Base-by-base conservation (phyloP, 2,113 vertebrate genomes). In the Lepus americanus region DNA sequence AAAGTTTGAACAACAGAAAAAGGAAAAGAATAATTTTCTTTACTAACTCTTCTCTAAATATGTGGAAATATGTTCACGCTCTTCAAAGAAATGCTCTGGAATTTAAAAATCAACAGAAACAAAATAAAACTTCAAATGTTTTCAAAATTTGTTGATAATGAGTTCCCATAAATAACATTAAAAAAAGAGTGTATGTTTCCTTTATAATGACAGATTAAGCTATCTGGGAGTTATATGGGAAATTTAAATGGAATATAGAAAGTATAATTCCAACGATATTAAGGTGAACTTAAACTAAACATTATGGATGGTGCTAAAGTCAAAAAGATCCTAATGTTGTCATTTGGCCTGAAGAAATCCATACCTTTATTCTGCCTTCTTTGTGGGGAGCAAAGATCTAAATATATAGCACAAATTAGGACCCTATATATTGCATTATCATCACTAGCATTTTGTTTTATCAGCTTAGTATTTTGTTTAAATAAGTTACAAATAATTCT, bases 401-500 rank as follows among this genome's bases (percentile, higher is more conserved):
- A 83, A 9, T 55, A n/a, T 31, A 2, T n/a, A 36, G 20, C 27
- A 53, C 10, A 63, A 51, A 49, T 29, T 63, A 14, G 6, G 2
- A 55, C 6, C 5, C 31, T 29, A 27, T 6, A 67, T 17, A 77
- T 77, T 76, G 19, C 33, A 6, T 33, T 33, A 53, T 69, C 22
- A 63, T 33, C 44, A 44, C 25, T 74, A 53, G 8, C 27, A 70
- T 59, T 89, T 84, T 12, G 1, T 51, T 29, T 22, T n/a, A 76
- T 19, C n/a, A 76, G 27, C 2, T 79, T 36, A 67, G n/a, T 31
- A 7, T 64, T 89, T 20, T 79, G 6, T 55, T 80, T 94, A 16
- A 76, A 3, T 64, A 92, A 81, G 12, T 66, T 36, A 81, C 9
- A 95, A 95, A 55, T 14, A 85, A 88, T 80, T 94, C 74, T 81